A percentile compares a stretch with the other conserved stretches of the same genome.
Evolutionary conservation across 30 jellyfish, hydroid and myxozoan species (phyloP).

Genomic region (Hydractinia symbiolongicarpus): DNA sequence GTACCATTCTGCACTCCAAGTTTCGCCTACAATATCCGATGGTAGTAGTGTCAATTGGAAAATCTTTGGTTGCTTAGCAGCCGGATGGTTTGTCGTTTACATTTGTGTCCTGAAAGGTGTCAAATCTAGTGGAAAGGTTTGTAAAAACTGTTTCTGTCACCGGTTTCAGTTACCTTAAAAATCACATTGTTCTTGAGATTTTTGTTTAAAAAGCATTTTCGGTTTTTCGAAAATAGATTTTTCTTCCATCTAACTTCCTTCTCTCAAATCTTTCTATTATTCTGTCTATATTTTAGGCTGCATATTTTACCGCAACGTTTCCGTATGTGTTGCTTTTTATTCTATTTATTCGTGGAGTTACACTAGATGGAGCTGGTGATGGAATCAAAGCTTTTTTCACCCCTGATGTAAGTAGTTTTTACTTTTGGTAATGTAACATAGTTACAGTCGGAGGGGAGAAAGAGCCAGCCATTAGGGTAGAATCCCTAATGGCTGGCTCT

Average conservation of each 20-base stretch:
- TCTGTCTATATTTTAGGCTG: slow-evolving; percentile 50
- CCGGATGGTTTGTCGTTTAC: slow-evolving; percentile 76
- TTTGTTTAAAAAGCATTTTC: background rate
- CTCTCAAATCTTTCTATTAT: background rate
- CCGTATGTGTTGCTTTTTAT: slow-evolving; percentile 84
- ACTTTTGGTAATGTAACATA: background rate
- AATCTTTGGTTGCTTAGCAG: slow-evolving; percentile 67
- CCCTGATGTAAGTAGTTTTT: slow-evolving; percentile 48
- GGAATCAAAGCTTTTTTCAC: slow-evolving; percentile 86
- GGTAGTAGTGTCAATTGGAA: slow-evolving; percentile 75
- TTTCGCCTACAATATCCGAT: slow-evolving; percentile 39
- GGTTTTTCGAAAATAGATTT: no score
- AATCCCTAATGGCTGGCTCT: no score
- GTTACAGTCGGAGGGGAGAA: no score
- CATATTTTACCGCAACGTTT: slow-evolving; percentile 89
- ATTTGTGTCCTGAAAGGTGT: slow-evolving; percentile 85
- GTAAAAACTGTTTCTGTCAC: background rate
- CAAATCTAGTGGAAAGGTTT: slow-evolving; percentile 85
- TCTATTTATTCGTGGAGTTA: slow-evolving; percentile 85
- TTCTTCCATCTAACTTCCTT: no score
- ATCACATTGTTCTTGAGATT: background rate
- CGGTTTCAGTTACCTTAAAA: background rate
- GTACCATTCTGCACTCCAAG: slow-evolving; percentile 65
- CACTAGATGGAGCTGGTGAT: slow-evolving; percentile 91
- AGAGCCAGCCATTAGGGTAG: no score